phyloP scores from a whole-genome alignment of 1,140 invertebrate genomes.

The Calephelis nemesis region DNA sequence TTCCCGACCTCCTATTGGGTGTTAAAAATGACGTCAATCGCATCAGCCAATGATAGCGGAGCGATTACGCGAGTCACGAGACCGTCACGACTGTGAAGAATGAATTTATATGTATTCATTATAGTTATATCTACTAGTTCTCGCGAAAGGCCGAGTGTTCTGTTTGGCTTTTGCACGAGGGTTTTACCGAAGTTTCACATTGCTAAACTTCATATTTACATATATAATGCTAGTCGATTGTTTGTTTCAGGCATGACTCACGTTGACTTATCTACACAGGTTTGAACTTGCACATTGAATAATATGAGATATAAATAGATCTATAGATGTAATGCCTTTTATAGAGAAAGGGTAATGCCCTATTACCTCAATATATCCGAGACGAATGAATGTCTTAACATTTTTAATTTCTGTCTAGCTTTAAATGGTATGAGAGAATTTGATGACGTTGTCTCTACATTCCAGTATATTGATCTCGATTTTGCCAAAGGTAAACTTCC shows the following conservation, averaged over 20 bases:
- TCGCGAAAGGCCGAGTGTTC: conserved; percentile 22
- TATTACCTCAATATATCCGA: too few relatives aligned
- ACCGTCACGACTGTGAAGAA: conserved; percentile 33
- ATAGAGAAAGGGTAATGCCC: too few relatives aligned
- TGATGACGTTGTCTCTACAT: too few relatives aligned
- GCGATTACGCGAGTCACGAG: conserved; percentile 58
- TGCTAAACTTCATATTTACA: conserved; percentile 5
- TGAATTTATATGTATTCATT: conserved; percentile 25
- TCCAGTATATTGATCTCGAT: too few relatives aligned
- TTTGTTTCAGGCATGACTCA: conserved; percentile 9
- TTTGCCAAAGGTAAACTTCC: too few relatives aligned
- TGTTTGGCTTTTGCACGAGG: conserved; percentile 23
- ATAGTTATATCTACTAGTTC: conserved; percentile 33
- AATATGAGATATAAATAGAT: not conserved
- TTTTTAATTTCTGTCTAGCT: too few relatives aligned
- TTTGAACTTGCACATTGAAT: conserved; percentile 7
- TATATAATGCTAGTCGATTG: not conserved
- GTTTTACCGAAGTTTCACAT: conserved; percentile 39
- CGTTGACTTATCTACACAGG: not conserved
- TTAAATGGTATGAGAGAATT: too few relatives aligned
- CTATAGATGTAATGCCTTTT: too few relatives aligned
- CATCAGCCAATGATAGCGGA: conserved; percentile 45
- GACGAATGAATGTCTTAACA: too few relatives aligned
- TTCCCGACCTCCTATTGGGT: conserved; percentile 45
- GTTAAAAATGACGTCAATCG: conserved; percentile 57